phyloP scores from a whole-genome alignment of 1,140 invertebrate genomes.

The Drosophila ficusphila region DNA sequence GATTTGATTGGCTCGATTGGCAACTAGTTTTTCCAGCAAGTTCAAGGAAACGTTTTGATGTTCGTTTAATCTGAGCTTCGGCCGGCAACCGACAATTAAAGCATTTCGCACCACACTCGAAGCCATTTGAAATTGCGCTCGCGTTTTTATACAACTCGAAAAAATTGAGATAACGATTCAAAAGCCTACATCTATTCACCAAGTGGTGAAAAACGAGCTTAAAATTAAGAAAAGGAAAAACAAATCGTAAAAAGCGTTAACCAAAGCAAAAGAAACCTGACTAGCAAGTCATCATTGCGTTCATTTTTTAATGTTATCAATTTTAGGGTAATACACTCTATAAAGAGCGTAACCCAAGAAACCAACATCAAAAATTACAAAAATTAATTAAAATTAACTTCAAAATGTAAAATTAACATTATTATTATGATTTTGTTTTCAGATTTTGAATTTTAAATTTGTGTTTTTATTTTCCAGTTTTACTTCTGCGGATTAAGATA shows the following conservation, averaged over 20 bases:
- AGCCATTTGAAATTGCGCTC: not conserved
- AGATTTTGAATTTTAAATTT: not conserved
- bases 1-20: constrained; percentile 3
- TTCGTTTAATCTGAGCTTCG: not conserved
- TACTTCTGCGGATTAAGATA: not conserved
- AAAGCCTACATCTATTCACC: constrained; percentile 1
- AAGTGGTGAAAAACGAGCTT: constrained; percentile 4
- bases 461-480: not conserved
- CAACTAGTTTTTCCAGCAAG: constrained; percentile 4
- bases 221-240: constrained; percentile 4
- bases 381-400: not conserved
- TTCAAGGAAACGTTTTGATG: constrained; percentile 4
- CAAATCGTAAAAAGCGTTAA: not conserved
- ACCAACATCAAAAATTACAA: not conserved
- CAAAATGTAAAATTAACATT: not conserved
- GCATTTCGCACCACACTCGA: constrained; percentile 20
- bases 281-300: not conserved
- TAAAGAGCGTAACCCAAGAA: too few species aligned
- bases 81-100: constrained; percentile 33
- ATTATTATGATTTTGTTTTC: not conserved
- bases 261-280: not conserved
- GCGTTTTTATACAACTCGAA: constrained; percentile 39
- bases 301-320: not conserved
- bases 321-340: too few species aligned
- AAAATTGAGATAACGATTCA: not conserved